phyloP scores from a whole-genome alignment of 2,113 vertebrate genomes.

The Hipposideros armiger region DNA sequence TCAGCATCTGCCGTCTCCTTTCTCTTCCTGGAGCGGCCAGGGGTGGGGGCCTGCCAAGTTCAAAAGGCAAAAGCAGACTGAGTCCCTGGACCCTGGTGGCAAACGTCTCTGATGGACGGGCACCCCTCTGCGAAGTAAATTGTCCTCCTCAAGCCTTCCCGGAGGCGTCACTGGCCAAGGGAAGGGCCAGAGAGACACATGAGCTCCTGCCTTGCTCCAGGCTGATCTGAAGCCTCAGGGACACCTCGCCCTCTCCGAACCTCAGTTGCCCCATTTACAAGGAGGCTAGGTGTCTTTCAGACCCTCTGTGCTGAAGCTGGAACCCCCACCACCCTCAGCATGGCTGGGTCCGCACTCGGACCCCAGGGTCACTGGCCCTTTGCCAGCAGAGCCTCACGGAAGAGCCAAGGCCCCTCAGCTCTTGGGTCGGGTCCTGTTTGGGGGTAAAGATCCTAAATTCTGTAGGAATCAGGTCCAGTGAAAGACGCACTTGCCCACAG shows the following conservation, averaged over 20 bases:
- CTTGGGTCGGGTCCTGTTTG: background rate
- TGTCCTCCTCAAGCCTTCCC: background rate
- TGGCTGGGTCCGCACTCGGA: background rate
- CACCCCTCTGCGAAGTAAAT: no score
- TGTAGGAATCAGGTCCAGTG: background rate
- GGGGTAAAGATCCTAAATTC: no score
- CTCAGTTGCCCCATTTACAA: background rate
- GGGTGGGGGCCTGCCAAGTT: background rate
- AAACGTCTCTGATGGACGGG: rapidly evolving
- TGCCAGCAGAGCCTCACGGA: background rate
- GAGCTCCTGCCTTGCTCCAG: background rate
- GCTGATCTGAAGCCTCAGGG: no score
- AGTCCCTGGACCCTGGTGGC: rapidly evolving
- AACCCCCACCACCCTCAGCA: rapidly evolving
- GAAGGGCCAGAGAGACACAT: no score
- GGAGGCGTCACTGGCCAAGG: rapidly evolving
- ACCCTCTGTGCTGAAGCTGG: background rate
- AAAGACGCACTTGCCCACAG: rapidly evolving
- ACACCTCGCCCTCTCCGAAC: background rate
- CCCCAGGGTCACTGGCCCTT: no score
- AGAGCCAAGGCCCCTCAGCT: background rate
- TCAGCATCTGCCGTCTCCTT: background rate
- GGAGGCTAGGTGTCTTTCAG: no score
- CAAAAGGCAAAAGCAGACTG: background rate
- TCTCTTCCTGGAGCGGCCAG: background rate